phyloP scores from a whole-genome alignment of 2,888 invertebrate genomes.

The Sclerodermus sp. region DNA sequence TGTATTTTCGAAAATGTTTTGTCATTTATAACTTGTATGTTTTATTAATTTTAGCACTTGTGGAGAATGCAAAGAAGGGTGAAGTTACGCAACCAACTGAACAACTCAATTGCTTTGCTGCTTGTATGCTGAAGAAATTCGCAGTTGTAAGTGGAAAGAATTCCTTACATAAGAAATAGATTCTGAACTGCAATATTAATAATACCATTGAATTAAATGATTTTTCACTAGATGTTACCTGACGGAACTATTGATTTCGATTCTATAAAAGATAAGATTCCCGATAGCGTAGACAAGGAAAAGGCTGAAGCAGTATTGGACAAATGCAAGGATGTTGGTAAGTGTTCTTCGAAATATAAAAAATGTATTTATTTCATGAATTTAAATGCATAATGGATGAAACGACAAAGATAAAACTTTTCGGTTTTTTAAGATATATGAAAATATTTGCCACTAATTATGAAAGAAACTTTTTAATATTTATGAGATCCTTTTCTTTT shows the following conservation, averaged over 20 bases:
- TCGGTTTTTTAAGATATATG: background rate
- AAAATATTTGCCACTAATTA: background rate
- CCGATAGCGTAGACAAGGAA: constrained; percentile 8
- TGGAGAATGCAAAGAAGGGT: constrained; percentile 32
- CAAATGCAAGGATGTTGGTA: constrained; percentile 10
- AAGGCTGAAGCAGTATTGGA: constrained; percentile 8
- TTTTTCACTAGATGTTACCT: constrained; percentile 20
- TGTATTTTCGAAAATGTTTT: background rate
- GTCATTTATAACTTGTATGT: background rate
- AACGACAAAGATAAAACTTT: too few species aligned
- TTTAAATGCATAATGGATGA: too few species aligned
- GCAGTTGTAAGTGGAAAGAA: constrained; percentile 46
- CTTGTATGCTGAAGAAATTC: constrained; percentile 45
- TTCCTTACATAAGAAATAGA: too few species aligned
- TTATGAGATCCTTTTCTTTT: too few species aligned
- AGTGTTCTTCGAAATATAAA: background rate
- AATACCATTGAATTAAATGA: too few species aligned
- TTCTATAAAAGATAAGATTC: constrained; percentile 5
- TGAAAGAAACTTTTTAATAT: too few species aligned
- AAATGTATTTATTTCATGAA: background rate
- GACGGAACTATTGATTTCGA: constrained; percentile 20
- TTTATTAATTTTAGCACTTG: constrained; percentile 24
- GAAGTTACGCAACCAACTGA: constrained; percentile 12
- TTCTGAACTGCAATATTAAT: too few species aligned
- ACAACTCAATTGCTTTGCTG: constrained; percentile 40